phyloP scores from a whole-genome alignment of 2,888 invertebrate species.

The Napeogenes sylphis region DNA sequence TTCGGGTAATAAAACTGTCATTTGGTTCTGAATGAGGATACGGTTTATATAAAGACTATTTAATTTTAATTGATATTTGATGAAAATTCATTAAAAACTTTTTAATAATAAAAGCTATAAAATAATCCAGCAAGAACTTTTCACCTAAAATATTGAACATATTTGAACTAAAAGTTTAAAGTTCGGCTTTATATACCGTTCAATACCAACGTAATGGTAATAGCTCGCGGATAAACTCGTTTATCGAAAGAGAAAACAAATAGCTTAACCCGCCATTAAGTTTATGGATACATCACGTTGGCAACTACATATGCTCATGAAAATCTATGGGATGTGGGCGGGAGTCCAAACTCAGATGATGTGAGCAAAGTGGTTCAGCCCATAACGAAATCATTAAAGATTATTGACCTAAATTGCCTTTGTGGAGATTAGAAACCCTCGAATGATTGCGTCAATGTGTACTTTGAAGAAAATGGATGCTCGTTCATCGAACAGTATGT shows the following conservation, averaged over 20 bases:
- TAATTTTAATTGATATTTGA: too few species aligned
- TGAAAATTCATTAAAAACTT: too few species aligned
- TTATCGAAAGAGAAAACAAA: conserved; percentile 14
- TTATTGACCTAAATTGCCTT: conserved; percentile 10
- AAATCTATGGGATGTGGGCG: conserved; percentile 39
- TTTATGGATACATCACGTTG: conserved; percentile 39
- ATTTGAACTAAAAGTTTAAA: too few species aligned
- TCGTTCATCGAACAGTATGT: not conserved
- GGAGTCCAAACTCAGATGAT: conserved; percentile 26
- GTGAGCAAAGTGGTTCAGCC: conserved; percentile 6
- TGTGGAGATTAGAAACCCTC: not conserved
- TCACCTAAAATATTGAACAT: too few species aligned
- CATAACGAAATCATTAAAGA: conserved; percentile 21
- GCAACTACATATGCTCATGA: conserved; percentile 37
- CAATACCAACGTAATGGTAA: not conserved
- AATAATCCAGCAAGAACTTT: too few species aligned
- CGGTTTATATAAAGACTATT: not conserved
- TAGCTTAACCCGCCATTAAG: conserved; percentile 32
- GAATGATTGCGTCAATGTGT: not conserved
- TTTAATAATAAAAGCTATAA: too few species aligned
- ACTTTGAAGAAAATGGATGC: not conserved
- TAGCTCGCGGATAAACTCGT: not conserved
- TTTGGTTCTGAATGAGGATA: conserved; percentile 6
- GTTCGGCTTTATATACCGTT: not conserved
- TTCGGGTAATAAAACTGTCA: conserved; percentile 12